Evolutionary conservation across 1,140 invertebrate genomes (phyloP).

Genomic region (Acromyrmex charruanus): DNA sequence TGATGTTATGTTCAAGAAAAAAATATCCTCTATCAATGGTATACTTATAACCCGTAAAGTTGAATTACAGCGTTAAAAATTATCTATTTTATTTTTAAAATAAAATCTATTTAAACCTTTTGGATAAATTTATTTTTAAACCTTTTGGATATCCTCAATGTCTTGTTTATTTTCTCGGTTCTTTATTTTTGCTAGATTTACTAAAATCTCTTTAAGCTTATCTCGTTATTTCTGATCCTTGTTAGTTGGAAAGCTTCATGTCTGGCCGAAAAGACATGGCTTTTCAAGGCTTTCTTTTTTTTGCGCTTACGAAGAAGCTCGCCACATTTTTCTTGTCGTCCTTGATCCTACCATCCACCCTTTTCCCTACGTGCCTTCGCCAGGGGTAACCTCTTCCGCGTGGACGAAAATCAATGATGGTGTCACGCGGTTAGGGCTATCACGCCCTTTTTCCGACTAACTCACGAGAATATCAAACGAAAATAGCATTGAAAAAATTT

Average conservation of each 20-base stretch:
- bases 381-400: slow-evolving; percentile 59
- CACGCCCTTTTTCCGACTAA: slow-evolving; percentile 49
- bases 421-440: slow-evolving; percentile 65
- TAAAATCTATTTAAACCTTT: background rate
- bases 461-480: slow-evolving; percentile 22
- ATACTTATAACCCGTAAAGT: background rate
- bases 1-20: background rate
- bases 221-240: slow-evolving; percentile 54
- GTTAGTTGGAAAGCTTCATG: slow-evolving; percentile 47
- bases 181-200: slow-evolving; percentile 39
- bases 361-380: slow-evolving; percentile 43
- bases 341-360: slow-evolving; percentile 58
- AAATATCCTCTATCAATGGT: background rate
- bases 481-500: background rate
- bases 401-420: slow-evolving; percentile 69
- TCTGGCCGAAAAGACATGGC: slow-evolving; percentile 39
- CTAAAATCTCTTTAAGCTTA: slow-evolving; percentile 40
- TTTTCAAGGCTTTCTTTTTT: slow-evolving; percentile 45
- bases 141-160: background rate
- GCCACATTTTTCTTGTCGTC: slow-evolving; percentile 61
- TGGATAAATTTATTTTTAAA: background rate
- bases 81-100: background rate
- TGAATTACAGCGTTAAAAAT: background rate
- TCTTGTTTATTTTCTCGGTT: slow-evolving; percentile 2
- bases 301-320: slow-evolving; percentile 53